Conservation (phyloP, 1,140 invertebrate species). For the Drosophila pectinifera region DNA sequence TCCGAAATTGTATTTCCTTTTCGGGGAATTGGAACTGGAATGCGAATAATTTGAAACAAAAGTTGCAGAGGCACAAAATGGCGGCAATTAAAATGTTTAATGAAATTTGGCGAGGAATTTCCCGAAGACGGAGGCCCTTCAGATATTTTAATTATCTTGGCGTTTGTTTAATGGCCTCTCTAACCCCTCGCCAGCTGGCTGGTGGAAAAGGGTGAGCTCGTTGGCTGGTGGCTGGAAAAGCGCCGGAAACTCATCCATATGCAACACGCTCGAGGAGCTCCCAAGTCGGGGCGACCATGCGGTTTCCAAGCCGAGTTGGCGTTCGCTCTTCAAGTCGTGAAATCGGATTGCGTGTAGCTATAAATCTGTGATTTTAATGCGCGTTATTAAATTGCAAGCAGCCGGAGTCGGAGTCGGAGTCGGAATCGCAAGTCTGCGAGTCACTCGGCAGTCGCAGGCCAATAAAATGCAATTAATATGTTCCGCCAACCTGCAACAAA, state of each 20-base stretch:
- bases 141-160: conserved; percentile 80
- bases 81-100: conserved; percentile 82
- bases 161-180: conserved; percentile 70
- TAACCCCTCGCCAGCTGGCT: conserved; percentile 38
- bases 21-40: conserved; percentile 69
- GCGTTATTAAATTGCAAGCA: conserved; percentile 81
- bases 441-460: conserved; percentile 52
- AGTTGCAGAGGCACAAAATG: conserved; percentile 62
- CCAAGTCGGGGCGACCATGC: conserved; percentile 24
- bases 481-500: conserved; percentile 80
- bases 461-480: conserved; percentile 84
- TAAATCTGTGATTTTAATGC: conserved; percentile 82
- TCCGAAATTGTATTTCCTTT: conserved; percentile 74
- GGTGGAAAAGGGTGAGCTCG: not conserved
- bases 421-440: conserved; percentile 9
- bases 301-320: conserved; percentile 44
- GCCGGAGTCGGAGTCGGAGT: conserved; percentile 27
- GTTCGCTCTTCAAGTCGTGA: conserved; percentile 65
- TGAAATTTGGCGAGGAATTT: conserved; percentile 71
- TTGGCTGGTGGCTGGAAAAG: conserved; percentile 9
- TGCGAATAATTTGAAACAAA: conserved; percentile 74
- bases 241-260: conserved; percentile 47
- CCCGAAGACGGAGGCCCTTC: conserved; percentile 35
- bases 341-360: conserved; percentile 81
- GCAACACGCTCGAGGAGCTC: conserved; percentile 18